Conservation (phyloP, 2,797 vertebrate species). For the Linurgus olivaceus region DNA sequence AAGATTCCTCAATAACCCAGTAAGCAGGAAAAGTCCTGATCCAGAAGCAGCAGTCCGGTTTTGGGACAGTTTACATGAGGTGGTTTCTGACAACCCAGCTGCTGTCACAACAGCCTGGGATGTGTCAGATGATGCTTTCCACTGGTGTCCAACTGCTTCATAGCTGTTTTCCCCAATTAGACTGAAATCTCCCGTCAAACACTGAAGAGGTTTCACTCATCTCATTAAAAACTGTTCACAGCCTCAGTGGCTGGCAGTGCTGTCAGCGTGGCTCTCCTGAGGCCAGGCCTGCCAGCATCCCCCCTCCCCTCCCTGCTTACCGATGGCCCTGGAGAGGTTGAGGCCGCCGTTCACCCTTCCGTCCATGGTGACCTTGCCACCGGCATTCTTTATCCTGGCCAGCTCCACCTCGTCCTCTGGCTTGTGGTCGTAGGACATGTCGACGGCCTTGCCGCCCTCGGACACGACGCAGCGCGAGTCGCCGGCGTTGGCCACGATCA, state of each 20-base stretch:
- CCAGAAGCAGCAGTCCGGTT: neutral
- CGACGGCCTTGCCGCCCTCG: constrained; percentile 89
- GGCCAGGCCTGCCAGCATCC: neutral
- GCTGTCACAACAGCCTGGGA: neutral
- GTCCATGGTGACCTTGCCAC: constrained; percentile 97
- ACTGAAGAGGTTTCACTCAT: neutral
- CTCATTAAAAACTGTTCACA: too few species aligned
- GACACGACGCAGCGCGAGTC: constrained; percentile 98
- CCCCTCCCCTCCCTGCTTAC: constrained; percentile 68
- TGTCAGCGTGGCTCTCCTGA: accelerated
- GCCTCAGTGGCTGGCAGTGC: neutral
- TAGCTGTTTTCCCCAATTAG: accelerated
- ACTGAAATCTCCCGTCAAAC: neutral
- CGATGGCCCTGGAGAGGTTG: constrained; percentile 96
- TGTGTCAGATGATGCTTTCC: neutral
- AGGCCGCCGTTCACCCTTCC: constrained; percentile 96
- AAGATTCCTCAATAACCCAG: neutral
- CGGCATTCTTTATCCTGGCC: constrained; percentile 95
- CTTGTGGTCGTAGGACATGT: constrained; percentile 99
- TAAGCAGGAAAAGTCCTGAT: neutral
- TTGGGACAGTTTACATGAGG: neutral
- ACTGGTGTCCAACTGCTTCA: neutral
- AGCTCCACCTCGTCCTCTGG: constrained; percentile 96
- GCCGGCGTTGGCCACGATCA: constrained; percentile 96
- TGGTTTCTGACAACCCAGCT: neutral